Conservation (phyloP, 2,888 invertebrate genomes). For the Ophioninae sp. region DNA sequence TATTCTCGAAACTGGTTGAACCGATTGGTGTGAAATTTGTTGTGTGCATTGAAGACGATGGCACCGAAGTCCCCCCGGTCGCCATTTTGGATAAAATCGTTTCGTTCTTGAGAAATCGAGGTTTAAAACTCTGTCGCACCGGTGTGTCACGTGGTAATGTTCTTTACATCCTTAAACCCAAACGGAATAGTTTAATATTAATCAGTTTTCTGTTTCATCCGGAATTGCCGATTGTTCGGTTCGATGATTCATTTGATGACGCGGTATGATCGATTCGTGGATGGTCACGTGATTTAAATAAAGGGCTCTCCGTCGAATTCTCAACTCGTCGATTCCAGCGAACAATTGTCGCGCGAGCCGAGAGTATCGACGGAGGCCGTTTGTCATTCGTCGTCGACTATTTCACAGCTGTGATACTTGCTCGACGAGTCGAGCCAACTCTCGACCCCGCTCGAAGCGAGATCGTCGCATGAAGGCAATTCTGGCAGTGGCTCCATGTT, state of each 20-base stretch:
- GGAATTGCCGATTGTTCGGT: conserved; percentile 11
- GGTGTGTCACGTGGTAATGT: too few species aligned
- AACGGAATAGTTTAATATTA: conserved; percentile 43
- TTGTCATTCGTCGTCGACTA: conserved; percentile 85
- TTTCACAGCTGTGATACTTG: conserved; percentile 89
- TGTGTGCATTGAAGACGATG: too few species aligned
- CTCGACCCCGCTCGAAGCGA: conserved; percentile 86
- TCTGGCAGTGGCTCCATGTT: conserved; percentile 87
- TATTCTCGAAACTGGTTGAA: too few species aligned
- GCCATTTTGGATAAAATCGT: too few species aligned
- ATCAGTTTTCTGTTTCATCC: conserved; percentile 32
- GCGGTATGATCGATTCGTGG: conserved; percentile 40
- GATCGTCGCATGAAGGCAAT: conserved; percentile 85
- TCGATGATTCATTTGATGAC: conserved; percentile 6
- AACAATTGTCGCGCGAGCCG: conserved; percentile 56
- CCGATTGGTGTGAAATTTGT: too few species aligned
- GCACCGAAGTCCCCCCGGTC: too few species aligned
- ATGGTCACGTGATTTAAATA: conserved; percentile 51
- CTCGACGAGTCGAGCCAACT: conserved; percentile 89
- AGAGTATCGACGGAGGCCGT: conserved; percentile 61
- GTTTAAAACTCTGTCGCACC: too few species aligned
- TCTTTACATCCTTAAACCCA: background rate
- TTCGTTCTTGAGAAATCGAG: too few species aligned
- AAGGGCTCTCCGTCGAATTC: conserved; percentile 54
- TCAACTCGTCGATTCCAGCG: conserved; percentile 59